Base-by-base conservation (phyloP, 2,888 invertebrate species). In the Polyploca ridens region DNA sequence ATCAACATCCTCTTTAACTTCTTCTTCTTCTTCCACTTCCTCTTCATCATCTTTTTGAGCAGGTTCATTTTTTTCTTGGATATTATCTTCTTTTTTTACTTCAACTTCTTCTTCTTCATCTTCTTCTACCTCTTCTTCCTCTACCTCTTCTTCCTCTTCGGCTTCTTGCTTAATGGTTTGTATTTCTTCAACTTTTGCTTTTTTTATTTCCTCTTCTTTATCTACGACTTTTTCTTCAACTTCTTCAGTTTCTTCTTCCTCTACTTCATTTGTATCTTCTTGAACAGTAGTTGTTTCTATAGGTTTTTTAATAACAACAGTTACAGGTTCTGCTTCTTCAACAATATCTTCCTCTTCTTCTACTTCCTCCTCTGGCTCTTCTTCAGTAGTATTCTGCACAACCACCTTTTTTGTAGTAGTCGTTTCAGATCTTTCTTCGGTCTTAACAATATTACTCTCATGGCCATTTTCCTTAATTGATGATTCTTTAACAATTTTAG, bases 361-460 rank as follows among this genome's bases (percentile, higher is more conserved):
- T 66, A 77, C 82, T 61, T 78, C 82, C 62, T 84, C 78, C 66
- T 87, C 81, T 19, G 84, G 75, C 46, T 84, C 80, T 61, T 86
- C 82, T 75, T 91, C 83, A 38, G 88, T 78, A 16, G 90, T 78
- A 0, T 19, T 54, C 7, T 54, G 54, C 54, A 54, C n/a, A 54
- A 54, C 54, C 7, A 89, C 87, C 68, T 90, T 90, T 71, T 90
- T 88, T n/a, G 85, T 86, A 7, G 86, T 86, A 13, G 81, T 87
- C 3, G 85, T 83, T 72, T 90, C 90, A 27, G 87, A 83, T 49
- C 78, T 86, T 77, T 93, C 93, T 78, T 89, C 86, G 49, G 87
- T 84, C 70, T 84, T 91, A 3, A 87, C 76, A 59, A 92, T 72
- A 58, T 77, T 78, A 62, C 76, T 70, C 33, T 74, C 70, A 58